Conservation (phyloP, 2,888 invertebrate genomes). For the Furcula furcula region DNA sequence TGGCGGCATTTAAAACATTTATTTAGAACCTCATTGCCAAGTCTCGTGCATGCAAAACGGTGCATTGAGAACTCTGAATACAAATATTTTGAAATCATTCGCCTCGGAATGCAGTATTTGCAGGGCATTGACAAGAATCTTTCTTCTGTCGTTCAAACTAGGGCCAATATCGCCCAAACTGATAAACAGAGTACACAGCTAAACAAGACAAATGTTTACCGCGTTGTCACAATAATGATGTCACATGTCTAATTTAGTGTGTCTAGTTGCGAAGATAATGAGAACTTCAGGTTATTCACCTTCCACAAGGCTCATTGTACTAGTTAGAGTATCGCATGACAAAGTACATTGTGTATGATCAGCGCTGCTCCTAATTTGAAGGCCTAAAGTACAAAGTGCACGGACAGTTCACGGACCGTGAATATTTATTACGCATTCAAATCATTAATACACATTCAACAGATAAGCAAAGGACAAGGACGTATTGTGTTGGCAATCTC, state of each 20-base stretch:
- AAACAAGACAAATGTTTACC: slow-evolving; percentile 46
- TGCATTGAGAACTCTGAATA: background rate
- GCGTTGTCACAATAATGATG: slow-evolving; percentile 65
- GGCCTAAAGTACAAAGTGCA: slow-evolving; percentile 53
- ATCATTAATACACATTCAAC: slow-evolving; percentile 40
- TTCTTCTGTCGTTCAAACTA: background rate
- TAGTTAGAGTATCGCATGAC: slow-evolving; percentile 57
- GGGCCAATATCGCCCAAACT: slow-evolving; percentile 18
- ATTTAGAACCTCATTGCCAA: background rate
- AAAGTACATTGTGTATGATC: slow-evolving; percentile 54
- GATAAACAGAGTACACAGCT: slow-evolving; percentile 40
- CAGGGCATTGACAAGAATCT: slow-evolving; percentile 1
- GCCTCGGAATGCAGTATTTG: background rate
- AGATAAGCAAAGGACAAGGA: slow-evolving; percentile 36
- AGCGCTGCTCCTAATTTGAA: slow-evolving; percentile 55
- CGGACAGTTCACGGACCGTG: slow-evolving; percentile 36
- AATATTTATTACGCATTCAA: slow-evolving; percentile 44
- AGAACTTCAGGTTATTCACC: slow-evolving; percentile 61
- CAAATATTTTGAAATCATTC: background rate
- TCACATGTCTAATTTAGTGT: slow-evolving; percentile 68
- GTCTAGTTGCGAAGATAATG: slow-evolving; percentile 66
- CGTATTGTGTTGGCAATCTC: slow-evolving; percentile 42
- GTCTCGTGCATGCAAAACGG: background rate
- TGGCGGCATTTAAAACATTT: background rate
- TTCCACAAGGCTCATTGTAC: slow-evolving; percentile 46